Percentiles rank a stretch among this genome's conserved stretches.
phyloP scores from a whole-genome alignment of 2,113 vertebrate genomes.

The Bufo gargarizans region DNA sequence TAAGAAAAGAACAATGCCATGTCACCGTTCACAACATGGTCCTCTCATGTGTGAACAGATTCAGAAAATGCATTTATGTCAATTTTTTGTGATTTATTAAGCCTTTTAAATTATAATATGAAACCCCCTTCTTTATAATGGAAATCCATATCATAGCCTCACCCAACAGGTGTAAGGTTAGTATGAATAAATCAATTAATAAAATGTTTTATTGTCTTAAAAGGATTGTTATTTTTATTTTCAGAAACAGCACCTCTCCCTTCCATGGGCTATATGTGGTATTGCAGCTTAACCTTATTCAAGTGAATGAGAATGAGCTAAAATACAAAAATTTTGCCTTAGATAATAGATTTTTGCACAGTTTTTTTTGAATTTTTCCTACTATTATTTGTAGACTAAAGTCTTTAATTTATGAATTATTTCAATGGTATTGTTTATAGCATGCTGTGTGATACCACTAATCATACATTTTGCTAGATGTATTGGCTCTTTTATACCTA shows the following conservation, averaged over 20 bases:
- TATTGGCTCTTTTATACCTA: neutral
- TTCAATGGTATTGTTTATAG: neutral
- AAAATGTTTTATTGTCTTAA: too few species aligned
- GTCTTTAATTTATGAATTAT: neutral
- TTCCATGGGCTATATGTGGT: neutral
- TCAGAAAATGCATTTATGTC: too few species aligned
- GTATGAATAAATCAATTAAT: neutral
- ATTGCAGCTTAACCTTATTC: neutral
- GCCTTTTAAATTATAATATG: too few species aligned
- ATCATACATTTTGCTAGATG: neutral
- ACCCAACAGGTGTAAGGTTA: neutral
- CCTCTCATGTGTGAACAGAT: neutral
- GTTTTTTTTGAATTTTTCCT: neutral
- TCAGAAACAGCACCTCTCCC: neutral
- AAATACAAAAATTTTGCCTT: neutral
- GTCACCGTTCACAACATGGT: neutral
- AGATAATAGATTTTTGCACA: too few species aligned
- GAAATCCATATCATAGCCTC: neutral
- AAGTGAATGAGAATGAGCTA: neutral
- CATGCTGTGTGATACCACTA: neutral
- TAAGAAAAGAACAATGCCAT: conserved; percentile 14
- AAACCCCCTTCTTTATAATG: too few species aligned
- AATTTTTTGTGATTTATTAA: too few species aligned
- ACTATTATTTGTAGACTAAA: neutral
- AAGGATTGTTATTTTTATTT: neutral